Evolutionary conservation across 1,140 invertebrate species (phyloP), one percentile per base, ranked within the genome.

Genomic region (Drosophila hydei): DNA sequence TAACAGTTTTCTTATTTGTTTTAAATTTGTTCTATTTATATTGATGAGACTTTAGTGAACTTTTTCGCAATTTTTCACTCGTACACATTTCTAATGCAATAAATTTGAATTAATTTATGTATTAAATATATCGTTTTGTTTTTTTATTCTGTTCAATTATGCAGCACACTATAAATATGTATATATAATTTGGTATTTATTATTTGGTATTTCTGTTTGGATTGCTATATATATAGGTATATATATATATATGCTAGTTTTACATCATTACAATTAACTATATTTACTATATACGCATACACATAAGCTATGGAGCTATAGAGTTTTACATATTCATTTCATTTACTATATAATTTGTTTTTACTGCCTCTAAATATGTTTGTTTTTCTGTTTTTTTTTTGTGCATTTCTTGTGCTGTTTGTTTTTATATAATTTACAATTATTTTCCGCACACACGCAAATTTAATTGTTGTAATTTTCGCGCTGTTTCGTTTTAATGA

Each of bases 221-320:
- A 47, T 71, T 36, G 16, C 51, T 70, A 70, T 50, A 45, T 43
- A 77, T 77, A 69, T n/a, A n/a, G n/a, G n/a, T n/a, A n/a, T 38
- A 52, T 50, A 79, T 80, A 75, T 51, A 56, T 50, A 79, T 80
- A 71, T 72, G 64, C 75, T 87, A 80, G 55, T 76, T 79, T 72
- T 84, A 85, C 77, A 71, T 69, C 70, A 75, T 80, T 85, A 81
- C 72, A 83, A 51, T 88, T 87, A 78, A 61, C 58, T 71, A 74
- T 69, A 59, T 58, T 48, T 67, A 45, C 30, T 61, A 42, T 62
- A 48, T 67, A 63, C 50, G 72, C 68, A 79, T 75, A 81, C 78
- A 81, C 72, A 83, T 47, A 75, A 71, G 59, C 69, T 58, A 30
- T 64, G 9, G 50, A 75, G 64, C 64, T 75, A 76, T 81, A 65